Evolutionary conservation across 2,888 invertebrate genomes (phyloP).

Genomic region (Alsophila aescularia): DNA sequence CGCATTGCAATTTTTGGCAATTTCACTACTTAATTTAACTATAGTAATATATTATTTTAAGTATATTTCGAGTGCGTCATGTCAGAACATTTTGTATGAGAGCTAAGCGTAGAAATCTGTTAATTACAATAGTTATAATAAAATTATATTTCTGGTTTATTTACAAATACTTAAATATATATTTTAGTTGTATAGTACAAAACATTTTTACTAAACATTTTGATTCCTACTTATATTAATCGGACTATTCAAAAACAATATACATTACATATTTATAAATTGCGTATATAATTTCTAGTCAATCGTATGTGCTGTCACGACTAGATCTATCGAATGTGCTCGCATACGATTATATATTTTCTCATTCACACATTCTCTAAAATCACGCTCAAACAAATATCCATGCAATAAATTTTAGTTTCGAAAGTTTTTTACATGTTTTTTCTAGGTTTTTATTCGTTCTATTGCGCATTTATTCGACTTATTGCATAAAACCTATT

Average conservation of each 20-base stretch:
- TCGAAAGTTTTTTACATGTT: no score
- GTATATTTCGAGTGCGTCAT: constrained; percentile 25
- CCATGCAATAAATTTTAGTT: no score
- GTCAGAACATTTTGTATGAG: constrained; percentile 44
- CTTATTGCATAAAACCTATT: no score
- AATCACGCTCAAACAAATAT: neutral
- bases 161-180: constrained; percentile 43
- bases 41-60: constrained; percentile 42
- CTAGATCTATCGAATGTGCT: constrained; percentile 56
- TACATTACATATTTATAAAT: constrained; percentile 28
- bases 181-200: constrained; percentile 58
- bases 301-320: constrained; percentile 49
- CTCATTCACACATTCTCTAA: constrained; percentile 35
- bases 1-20: constrained; percentile 51
- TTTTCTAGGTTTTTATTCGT: no score
- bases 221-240: constrained; percentile 44
- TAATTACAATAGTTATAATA: constrained; percentile 34
- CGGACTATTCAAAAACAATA: constrained; percentile 41
- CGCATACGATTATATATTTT: constrained; percentile 41
- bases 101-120: constrained; percentile 66
- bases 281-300: constrained; percentile 31
- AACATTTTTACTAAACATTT: constrained; percentile 71
- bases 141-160: constrained; percentile 44
- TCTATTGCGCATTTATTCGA: no score
- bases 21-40: constrained; percentile 37